These are phyloP conservation scores for Buceros bicornis DNA, from an alignment of 2,797 vertebrate genomes.

Conservation along the genomic window DNA sequence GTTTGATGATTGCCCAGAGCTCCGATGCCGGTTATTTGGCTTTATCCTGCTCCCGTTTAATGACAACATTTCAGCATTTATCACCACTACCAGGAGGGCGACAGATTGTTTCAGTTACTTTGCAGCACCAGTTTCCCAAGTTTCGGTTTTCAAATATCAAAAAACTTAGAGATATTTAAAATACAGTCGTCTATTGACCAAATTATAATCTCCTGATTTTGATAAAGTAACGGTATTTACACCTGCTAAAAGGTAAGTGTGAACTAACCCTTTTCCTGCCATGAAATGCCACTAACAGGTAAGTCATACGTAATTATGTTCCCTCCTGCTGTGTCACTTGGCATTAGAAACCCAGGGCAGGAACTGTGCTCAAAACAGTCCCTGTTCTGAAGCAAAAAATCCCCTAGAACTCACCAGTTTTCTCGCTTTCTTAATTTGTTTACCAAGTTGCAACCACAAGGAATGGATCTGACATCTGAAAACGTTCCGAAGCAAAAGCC, in stretches of 20 bases:
- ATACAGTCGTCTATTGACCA: neutral
- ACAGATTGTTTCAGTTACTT: neutral
- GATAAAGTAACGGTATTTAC: neutral
- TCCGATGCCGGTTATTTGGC: neutral
- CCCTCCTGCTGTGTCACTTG: neutral
- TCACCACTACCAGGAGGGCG: fast-evolving
- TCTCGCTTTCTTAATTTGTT: neutral
- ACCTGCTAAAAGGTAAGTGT: neutral
- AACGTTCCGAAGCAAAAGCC: neutral
- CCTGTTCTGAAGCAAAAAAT: neutral
- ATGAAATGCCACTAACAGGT: neutral
- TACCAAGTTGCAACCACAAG: neutral
- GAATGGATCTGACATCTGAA: neutral
- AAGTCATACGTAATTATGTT: neutral
- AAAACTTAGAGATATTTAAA: neutral
- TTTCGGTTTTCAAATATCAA: neutral
- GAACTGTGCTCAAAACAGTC: neutral
- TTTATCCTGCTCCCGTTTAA: neutral
- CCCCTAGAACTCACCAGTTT: fast-evolving
- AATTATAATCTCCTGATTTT: neutral
- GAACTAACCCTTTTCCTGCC: neutral
- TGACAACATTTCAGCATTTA: neutral
- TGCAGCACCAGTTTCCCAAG: neutral
- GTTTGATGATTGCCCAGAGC: neutral
- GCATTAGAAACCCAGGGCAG: neutral